Evolutionary conservation across 2,888 invertebrate genomes (phyloP).

Genomic region (Papilio gigon): DNA sequence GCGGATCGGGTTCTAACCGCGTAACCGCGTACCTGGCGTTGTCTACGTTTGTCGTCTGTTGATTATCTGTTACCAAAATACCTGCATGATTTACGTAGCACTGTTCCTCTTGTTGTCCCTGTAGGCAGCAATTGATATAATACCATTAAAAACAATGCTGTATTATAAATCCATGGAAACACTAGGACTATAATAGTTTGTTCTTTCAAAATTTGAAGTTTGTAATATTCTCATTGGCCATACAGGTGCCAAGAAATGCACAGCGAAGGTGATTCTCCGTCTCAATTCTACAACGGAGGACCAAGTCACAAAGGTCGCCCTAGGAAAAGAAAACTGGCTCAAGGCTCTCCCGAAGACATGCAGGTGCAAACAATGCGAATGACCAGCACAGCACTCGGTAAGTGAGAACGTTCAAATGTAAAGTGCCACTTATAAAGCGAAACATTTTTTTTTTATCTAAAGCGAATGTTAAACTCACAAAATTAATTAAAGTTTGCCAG

Average conservation of each 20-base stretch:
- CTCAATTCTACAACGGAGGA: conserved; percentile 84
- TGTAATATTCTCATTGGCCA: conserved; percentile 33
- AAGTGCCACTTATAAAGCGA: conserved; percentile 35
- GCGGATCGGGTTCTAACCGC: conserved; percentile 5
- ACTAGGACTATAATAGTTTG: no score
- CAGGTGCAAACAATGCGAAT: conserved; percentile 87
- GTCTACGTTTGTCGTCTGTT: not conserved
- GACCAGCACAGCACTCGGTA: conserved; percentile 86
- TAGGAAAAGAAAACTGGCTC: conserved; percentile 87
- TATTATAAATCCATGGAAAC: no score
- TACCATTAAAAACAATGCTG: not conserved
- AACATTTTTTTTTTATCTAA: conserved; percentile 24
- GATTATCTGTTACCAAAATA: not conserved
- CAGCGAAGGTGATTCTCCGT: conserved; percentile 84
- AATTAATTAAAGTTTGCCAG: conserved; percentile 49
- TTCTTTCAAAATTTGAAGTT: not conserved
- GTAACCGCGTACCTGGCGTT: not conserved
- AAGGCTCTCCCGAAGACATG: conserved; percentile 83
- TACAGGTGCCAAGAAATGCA: conserved; percentile 72
- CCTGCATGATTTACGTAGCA: not conserved
- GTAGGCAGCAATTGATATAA: not conserved
- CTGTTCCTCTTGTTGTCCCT: not conserved
- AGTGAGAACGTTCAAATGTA: conserved; percentile 53
- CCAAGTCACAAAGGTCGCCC: conserved; percentile 90
- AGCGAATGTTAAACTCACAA: conserved; percentile 47